Conservation (phyloP, 2,797 vertebrate genomes). For the Anguilla marmorata region DNA sequence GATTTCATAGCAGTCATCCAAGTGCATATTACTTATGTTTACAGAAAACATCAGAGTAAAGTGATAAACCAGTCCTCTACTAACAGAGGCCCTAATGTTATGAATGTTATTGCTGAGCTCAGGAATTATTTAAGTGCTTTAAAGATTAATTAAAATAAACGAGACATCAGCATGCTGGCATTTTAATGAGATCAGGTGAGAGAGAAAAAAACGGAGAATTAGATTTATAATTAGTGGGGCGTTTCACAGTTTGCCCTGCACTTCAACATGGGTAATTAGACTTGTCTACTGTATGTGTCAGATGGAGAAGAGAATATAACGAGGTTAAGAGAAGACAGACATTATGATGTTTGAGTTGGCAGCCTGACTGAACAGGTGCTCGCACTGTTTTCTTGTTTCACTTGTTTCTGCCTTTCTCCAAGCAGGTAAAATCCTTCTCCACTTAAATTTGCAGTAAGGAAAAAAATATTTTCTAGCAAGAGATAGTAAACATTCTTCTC, state of each 20-base stretch:
- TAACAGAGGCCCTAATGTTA: neutral
- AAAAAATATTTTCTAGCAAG: neutral
- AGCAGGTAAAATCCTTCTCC: neutral
- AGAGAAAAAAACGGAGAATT: slow-evolving; percentile 13
- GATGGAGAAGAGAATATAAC: slow-evolving; percentile 14
- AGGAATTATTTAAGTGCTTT: slow-evolving; percentile 19
- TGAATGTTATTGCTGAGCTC: slow-evolving; percentile 21
- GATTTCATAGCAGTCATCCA: neutral
- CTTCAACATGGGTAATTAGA: slow-evolving; percentile 18
- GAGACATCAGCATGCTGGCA: slow-evolving; percentile 15
- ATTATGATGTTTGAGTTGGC: slow-evolving; percentile 12
- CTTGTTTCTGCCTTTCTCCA: neutral
- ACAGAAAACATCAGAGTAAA: slow-evolving; percentile 3
- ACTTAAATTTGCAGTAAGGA: neutral
- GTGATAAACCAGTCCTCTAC: neutral
- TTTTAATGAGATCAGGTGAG: slow-evolving; percentile 25
- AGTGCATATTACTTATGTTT: neutral
- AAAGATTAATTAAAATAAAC: slow-evolving; percentile 24
- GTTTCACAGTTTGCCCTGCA: slow-evolving; percentile 15
- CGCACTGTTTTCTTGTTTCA: neutral
- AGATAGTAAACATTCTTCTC: neutral
- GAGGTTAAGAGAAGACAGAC: neutral
- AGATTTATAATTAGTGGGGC: slow-evolving; percentile 21
- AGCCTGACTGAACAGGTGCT: slow-evolving; percentile 7
- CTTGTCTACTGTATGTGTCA: slow-evolving; percentile 11